Evolutionary conservation across 2,797 vertebrate genomes (phyloP).

Genomic region (Myripristis jacobus): DNA sequence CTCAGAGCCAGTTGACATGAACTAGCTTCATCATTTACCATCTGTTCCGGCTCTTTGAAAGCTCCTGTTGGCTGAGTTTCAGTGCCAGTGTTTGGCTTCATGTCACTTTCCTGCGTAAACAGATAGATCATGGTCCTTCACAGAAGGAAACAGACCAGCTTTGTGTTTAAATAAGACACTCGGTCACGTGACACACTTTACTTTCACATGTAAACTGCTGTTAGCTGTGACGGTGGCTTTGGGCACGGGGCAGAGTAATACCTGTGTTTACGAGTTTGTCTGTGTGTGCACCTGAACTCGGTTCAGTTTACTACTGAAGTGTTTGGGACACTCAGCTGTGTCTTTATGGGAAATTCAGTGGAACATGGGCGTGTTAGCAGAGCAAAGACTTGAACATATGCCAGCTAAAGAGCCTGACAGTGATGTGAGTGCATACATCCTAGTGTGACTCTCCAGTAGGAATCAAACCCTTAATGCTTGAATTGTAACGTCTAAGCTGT

Average conservation of each 20-base stretch:
- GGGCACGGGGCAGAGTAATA: background rate
- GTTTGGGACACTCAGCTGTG: no score
- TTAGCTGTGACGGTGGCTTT: background rate
- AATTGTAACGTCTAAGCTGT: no score
- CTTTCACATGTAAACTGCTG: background rate
- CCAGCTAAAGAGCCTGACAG: no score
- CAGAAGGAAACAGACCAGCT: conserved; percentile 21
- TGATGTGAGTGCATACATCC: no score
- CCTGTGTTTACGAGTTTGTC: conserved; percentile 25
- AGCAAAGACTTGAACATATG: no score
- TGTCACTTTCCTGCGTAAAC: conserved; percentile 29
- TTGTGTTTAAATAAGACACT: conserved; percentile 40
- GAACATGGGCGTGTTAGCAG: no score
- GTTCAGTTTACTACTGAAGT: no score
- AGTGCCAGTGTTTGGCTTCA: conserved; percentile 14
- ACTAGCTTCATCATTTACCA: background rate
- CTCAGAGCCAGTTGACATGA: background rate
- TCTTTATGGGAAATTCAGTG: no score
- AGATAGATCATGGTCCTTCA: background rate
- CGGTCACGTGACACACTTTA: background rate
- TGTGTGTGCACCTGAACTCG: no score
- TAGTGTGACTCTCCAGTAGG: no score
- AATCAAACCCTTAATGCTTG: no score
- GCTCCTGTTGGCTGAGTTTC: background rate
- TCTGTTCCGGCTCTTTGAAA: background rate